Evolutionary conservation across 2,888 invertebrate genomes (phyloP), one percentile per base, ranked within the genome.

Genomic region (Phlogophora meticulosa): DNA sequence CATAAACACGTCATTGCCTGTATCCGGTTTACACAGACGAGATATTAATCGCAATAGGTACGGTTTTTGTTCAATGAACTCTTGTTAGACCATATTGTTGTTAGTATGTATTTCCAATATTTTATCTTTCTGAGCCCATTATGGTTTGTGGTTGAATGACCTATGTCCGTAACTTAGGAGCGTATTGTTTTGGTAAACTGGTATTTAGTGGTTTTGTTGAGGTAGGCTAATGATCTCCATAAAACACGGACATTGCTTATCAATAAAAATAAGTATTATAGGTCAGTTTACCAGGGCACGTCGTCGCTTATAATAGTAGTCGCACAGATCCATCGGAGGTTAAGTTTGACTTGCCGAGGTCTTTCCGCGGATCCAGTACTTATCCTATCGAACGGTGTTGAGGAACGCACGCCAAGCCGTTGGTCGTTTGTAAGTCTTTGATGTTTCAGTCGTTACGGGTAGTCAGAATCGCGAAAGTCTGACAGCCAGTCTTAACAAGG

Each of bases 51-150:
- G 64, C 72, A 67, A 53, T 71, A 69, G 58, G 62, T 80, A 80
- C 28, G 36, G 45, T 56, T 63, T n/a, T 79, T 79, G 77, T 82
- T 65, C 82, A 80, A 76, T 80, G 80, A 82, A 80, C 80, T 80
- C 76, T 76, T 79, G 63, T 78, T 63, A 43, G 43, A 36, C 3
- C 13, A 63, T 57, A 36, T 72, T 72, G 46, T 40, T 72, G 42
- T 40, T 46, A 49, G 61, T 61, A 36, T 43, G 46, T 67, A 22
- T 68, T 69, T 67, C 43, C 49, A 69, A 64, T 81, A 58, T 72
- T 74, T 63, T 69, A 79, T 72, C 49, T 73, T 32, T 61, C 34
- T 68, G 42, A 52, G 24, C 45, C 24, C 32, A 58, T 48, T 68
- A 53, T 42, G 51, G 62, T 58, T 42, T 46, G 51, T 67, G 49